Evolutionary conservation across 2,888 invertebrate species (phyloP), one percentile per base, ranked within the genome.

Genomic region (Hipparchia sbordonii): DNA sequence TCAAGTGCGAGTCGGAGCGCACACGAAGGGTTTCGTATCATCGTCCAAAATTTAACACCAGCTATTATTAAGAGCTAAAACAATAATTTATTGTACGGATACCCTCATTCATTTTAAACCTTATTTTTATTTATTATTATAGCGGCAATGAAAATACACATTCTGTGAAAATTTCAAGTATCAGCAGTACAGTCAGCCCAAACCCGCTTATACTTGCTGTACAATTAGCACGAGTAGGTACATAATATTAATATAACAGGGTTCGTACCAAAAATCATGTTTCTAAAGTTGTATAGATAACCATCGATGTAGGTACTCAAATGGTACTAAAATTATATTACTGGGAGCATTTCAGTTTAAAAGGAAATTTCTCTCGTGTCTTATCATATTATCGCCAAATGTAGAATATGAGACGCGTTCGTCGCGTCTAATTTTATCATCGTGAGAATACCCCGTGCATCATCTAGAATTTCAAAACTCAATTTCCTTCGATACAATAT

Each of bases 391-490:
- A 76, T 71, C 59, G 68, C 72, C 71, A 66, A 72, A 76, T 71
- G 72, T 77, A 77, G 67, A 77, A 78, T 76, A 81, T 79, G 78
- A 78, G 72, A 79, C 77, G 77, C 76, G 74, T n/a, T n/a, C n/a
- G n/a, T n/a, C n/a, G n/a, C 81, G 82, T 87, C 85, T 88, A 88
- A 88, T 89, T 89, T 89, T 90, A 90, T 87, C 87, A 90, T 85
- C 82, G 82, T 81, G 84, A 85, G 85, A 87, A 87, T 87, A 80
- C 87, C 85, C 84, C 85, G 87, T 86, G 86, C 85, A 85, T 87
- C 85, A 82, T 85, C 80, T 84, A 86, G 84, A 89, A 89, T 87
- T 89, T 91, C 87, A 90, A 88, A 91, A 89, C 88, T 88, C 90
- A 87, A 91, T 91, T 89, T 89, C 85, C 86, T 84, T 82, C 84